Conservation (phyloP, 2,888 invertebrate species). For the Drosophila formosana region DNA sequence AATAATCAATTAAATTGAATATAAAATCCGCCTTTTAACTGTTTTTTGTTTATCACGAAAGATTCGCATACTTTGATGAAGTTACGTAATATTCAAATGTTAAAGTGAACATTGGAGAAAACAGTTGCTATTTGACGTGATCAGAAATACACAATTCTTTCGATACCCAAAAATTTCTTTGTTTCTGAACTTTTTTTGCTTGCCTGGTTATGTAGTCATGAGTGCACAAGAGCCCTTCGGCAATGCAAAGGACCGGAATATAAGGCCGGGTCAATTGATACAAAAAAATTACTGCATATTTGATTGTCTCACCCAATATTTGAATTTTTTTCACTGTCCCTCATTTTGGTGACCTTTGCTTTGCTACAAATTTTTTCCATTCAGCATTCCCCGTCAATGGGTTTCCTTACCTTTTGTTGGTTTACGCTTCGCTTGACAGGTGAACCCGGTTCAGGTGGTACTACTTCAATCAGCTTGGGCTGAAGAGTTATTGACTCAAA, state of each 20-base stretch:
- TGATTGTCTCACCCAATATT: conserved; percentile 79
- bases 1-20: no score
- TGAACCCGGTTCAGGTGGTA: conserved; percentile 19
- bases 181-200: neutral
- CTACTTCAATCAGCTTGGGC: conserved; percentile 30
- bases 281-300: conserved; percentile 77
- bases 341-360: conserved; percentile 29
- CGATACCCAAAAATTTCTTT: neutral
- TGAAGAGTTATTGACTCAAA: conserved; percentile 50
- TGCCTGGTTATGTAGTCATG: conserved; percentile 45
- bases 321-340: conserved; percentile 65
- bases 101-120: no score
- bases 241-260: conserved; percentile 37
- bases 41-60: no score
- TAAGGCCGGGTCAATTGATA: conserved; percentile 50
- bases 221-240: conserved; percentile 43
- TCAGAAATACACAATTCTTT: neutral
- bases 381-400: conserved; percentile 25
- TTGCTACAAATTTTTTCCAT: conserved; percentile 31
- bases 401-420: conserved; percentile 55
- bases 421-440: conserved; percentile 51
- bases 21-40: no score
- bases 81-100: no score
- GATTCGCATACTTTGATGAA: no score
- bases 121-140: conserved; percentile 3